Evolutionary conservation across 2,797 vertebrate species (phyloP).

Genomic region (Sebastes oblongus): DNA sequence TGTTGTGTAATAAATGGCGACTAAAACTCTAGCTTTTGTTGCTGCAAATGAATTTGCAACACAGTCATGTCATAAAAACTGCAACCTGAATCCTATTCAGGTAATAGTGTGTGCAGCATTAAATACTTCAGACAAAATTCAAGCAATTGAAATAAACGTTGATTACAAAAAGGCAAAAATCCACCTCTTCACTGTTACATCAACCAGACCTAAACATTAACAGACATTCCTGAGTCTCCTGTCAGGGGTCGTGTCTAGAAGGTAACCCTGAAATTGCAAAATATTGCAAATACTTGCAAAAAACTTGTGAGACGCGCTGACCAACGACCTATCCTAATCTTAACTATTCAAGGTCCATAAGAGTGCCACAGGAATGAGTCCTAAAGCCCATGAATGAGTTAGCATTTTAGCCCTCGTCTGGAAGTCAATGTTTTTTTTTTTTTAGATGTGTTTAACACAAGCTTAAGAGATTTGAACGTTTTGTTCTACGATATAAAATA

Average conservation of each 20-base stretch:
- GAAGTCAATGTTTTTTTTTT: no score
- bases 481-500: no score
- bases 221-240: slow-evolving; percentile 63
- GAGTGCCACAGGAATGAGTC: no score
- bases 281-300: no score
- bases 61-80: slow-evolving; percentile 37
- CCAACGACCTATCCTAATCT: no score
- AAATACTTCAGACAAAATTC: slow-evolving; percentile 38
- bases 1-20: slow-evolving; percentile 48
- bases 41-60: slow-evolving; percentile 46
- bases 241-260: not conserved
- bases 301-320: no score
- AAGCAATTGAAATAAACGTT: slow-evolving; percentile 15
- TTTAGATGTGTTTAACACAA: no score
- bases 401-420: no score
- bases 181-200: slow-evolving; percentile 5
- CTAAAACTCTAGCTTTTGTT: slow-evolving; percentile 27
- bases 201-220: slow-evolving; percentile 1
- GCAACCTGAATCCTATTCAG: slow-evolving; percentile 39
- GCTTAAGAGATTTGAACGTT: no score
- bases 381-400: no score
- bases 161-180: slow-evolving; percentile 25
- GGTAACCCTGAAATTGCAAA: no score
- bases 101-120: slow-evolving; percentile 12
- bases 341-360: no score